Evolutionary conservation across 2,797 vertebrate species (phyloP).

Genomic region (Eulemur rubriventer): DNA sequence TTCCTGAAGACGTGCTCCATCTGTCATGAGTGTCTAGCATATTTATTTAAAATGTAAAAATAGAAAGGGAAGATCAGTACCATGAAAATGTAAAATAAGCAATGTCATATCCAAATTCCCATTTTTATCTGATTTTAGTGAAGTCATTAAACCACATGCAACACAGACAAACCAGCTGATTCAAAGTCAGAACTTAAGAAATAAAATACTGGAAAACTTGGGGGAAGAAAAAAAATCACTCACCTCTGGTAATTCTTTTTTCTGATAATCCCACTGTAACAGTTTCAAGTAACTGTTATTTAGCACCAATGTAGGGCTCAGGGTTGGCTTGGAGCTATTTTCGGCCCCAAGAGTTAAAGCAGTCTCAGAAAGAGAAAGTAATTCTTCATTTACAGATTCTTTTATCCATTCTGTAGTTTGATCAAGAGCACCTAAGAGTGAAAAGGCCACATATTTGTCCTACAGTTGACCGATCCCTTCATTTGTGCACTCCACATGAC

Average conservation of each 20-base stretch:
- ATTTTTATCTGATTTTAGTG: conserved; percentile 2
- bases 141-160: not conserved
- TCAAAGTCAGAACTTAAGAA: not conserved
- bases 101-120: not conserved
- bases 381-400: conserved; percentile 89
- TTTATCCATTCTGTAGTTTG: conserved; percentile 94
- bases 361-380: conserved; percentile 81
- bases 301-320: conserved; percentile 92
- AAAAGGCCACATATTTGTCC: conserved; percentile 53
- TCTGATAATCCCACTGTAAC: conserved; percentile 90
- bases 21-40: conserved; percentile 92
- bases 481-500: not conserved
- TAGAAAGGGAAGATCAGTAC: conserved; percentile 52
- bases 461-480: not conserved
- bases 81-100: conserved; percentile 39
- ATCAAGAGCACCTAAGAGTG: conserved; percentile 89
- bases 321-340: conserved; percentile 81
- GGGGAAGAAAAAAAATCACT: not conserved
- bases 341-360: conserved; percentile 79
- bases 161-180: not conserved
- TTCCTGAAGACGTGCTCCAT: conserved; percentile 92
- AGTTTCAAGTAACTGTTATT: conserved; percentile 92
- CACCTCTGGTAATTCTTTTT: conserved; percentile 93
- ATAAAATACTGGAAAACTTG: not conserved
- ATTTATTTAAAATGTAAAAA: conserved; percentile 66